Evolutionary conservation across 1,140 invertebrate genomes (phyloP), one percentile per base, ranked within the genome.

Genomic region (Magallana ariakensis): DNA sequence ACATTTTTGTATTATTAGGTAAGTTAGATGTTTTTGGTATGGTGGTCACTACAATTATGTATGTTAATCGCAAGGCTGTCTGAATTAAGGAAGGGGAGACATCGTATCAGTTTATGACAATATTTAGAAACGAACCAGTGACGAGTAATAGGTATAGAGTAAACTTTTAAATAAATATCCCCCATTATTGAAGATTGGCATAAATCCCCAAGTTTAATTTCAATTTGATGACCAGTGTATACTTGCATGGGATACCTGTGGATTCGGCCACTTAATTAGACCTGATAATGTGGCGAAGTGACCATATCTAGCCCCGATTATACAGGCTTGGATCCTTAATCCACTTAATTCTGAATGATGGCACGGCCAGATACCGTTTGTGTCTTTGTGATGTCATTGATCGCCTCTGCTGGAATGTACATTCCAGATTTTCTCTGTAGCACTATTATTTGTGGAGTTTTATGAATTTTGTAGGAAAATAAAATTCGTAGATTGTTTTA

Each of bases 311-410:
- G 22, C 66, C 66, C 66, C 9, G 66, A 70, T 70, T 70, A 70
- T 26, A 70, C 22, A 70, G 22, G 22, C 5, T 13, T 26, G 22
- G 13, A 19, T 33, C 22, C 22, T 11, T 70, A 70, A 70, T 70
- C 66, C 66, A 70, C 33, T 70, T 70, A 70, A 70, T 70, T 70
- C 66, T 26, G 22, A 70, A 70, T 70, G 66, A 70, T 33, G 66
- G 22, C 66, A 33, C 26, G 33, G 26, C 9, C 7, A 70, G 66
- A 70, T 70, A 70, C 22, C 22, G 33, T 26, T 70, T 70, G 33
- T 70, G 22, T 70, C 66, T 26, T 70, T 70, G 22, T 70, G 19
- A 26, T 6, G 19, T 26, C 66, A 26, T 70, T 33, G 66, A 70
- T 70, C 66, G 6, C 13, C 22, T 13, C 22, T 26, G 22, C 22